Base-by-base conservation (phyloP, 2,888 invertebrate genomes). In the Ellobium chinense region DNA sequence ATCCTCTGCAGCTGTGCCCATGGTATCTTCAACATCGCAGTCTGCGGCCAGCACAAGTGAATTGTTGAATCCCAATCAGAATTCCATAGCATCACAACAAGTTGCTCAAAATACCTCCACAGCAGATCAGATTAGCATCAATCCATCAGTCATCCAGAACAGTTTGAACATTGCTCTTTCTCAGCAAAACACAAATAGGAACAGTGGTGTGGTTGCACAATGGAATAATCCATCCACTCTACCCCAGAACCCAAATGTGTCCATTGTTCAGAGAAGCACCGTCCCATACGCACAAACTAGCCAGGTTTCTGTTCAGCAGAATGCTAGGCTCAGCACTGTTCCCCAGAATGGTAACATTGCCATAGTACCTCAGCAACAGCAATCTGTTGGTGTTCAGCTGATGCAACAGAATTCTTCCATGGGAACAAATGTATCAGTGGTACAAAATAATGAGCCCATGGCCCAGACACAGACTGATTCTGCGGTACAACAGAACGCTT, bases 261-360 rank as follows among this genome's bases (percentile, higher is more conserved):
- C 75, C 14, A 46, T 75, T 46, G 31, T 75, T 65, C 75, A 65
- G 34, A 75, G 75, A 34, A 65, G 34, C 54, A 4, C 62, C 14
- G 58, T 58, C 58, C 12, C 39, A 7, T 74, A 37, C 58, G 2
- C 56, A 37, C 77, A 66, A 18, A 68, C 37, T 46, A 34, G 37
- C 12, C 66, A 77, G 27, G 29, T 77, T 68, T 68, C 77, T 39
- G 68, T 39, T 18, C 76, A 77, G 12, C 68, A 68, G 24, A 77
- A 60, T 66, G 7, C 66, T 14, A 24, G 46, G 14, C 60, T 46
- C 18, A 21, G 68, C 54, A 65, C 31, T 37, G 31, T 31, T 37
- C 31, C 56, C 21, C 77, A 54, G 18, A 37, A 24, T 68, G 39
- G 39, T 31, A 62, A 62, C 31, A 70, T 68, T 60, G 56, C 68